phyloP scores from a whole-genome alignment of 2,888 invertebrate species.

The Drosophila mettleri region DNA sequence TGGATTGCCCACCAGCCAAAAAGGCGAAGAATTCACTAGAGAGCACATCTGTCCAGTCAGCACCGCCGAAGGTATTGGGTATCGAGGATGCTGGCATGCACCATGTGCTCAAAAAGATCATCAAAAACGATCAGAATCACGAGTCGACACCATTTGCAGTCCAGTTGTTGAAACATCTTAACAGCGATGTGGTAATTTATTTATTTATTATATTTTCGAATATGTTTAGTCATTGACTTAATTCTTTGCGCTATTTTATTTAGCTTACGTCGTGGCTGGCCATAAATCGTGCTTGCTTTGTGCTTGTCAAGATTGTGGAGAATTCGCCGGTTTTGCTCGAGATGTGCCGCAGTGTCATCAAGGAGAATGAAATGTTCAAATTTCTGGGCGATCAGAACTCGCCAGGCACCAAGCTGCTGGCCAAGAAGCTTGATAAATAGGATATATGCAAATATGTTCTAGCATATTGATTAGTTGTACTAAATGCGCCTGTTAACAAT shows the following conservation, averaged over 20 bases:
- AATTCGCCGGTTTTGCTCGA: conserved; percentile 86
- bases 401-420: conserved; percentile 88
- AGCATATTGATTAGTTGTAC: conserved; percentile 28
- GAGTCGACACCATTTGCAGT: conserved; percentile 87
- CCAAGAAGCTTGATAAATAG: conserved; percentile 84
- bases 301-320: conserved; percentile 89
- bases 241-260: conserved; percentile 15
- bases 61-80: conserved; percentile 80
- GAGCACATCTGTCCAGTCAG: neutral
- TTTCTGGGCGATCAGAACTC: conserved; percentile 86
- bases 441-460: neutral
- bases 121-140: conserved; percentile 87
- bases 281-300: conserved; percentile 91
- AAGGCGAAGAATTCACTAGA: conserved; percentile 5
- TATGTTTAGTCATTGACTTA: neutral
- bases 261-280: conserved; percentile 89
- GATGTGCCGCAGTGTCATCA: conserved; percentile 83
- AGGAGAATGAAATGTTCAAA: conserved; percentile 26
- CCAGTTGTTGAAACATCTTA: conserved; percentile 86
- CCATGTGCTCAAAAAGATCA: conserved; percentile 91
- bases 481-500: neutral
- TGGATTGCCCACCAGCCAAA: conserved; percentile 15
- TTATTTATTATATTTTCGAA: too few species aligned
- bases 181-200: conserved; percentile 86
- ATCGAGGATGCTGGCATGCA: conserved; percentile 92